Evolutionary conservation across 2,888 invertebrate genomes (phyloP), one percentile per base, ranked within the genome.

Genomic region (Drosophila phalerata): DNA sequence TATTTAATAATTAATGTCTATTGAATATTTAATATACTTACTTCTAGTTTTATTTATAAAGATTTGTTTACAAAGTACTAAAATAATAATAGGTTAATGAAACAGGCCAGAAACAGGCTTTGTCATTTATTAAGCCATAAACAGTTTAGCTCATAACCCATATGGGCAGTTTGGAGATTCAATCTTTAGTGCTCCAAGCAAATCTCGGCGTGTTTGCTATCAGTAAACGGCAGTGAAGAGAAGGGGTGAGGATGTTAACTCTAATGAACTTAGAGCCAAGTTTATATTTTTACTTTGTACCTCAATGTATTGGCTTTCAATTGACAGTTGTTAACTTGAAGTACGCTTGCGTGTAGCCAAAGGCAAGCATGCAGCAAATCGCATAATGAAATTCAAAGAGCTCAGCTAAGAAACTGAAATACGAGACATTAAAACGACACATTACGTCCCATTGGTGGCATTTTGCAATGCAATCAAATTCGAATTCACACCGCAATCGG

Each of bases 291-390:
- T 47, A 58, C 66, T 64, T 63, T 63, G 72, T 72, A 72, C 38
- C 67, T 56, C 51, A 62, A 64, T 67, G 79, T 87, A 85, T 82
- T 75, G 79, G 48, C 82, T 87, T 87, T 67, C 82, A 69, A 70
- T 69, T 81, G 82, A 72, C 82, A 84, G 81, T 73, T 63, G 42
- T 25, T 19, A 34, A 19, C 15, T 58, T 62, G 64, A 61, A 52
- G 63, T 48, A 15, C 22, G 55, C 40, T 67, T 48, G 74, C 79
- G 62, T 78, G 74, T 61, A 25, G 42, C 32, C 37, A 58, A 45
- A 60, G 43, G 28, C 56, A 52, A 52, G 57, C 62, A 65, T 63
- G 69, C 53, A 45, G 49, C 56, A 61, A 66, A 55, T 52, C 28
- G 60, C 57, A 67, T 74, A 79, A 78, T 79, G 79, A 81, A 78